A percentile compares a stretch with the other conserved stretches of the same genome.
These are phyloP conservation scores for Mastigias papua DNA, from an alignment of 30 jellyfish, hydroid and myxozoan species.

Conservation along the genomic window DNA sequence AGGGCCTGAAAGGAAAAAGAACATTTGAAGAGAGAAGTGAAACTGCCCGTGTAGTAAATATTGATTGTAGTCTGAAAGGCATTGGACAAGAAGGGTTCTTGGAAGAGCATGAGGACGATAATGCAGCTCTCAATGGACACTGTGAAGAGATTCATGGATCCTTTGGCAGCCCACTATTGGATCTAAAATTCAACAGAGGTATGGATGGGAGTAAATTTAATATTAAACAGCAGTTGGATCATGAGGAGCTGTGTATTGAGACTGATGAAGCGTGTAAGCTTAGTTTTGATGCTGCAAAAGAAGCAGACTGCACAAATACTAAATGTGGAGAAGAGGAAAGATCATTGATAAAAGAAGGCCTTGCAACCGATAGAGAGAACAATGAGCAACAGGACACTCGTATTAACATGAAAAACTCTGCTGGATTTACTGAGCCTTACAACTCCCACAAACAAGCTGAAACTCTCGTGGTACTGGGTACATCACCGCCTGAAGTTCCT, in stretches of 20 bases:
- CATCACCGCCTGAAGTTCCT: not conserved
- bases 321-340: not conserved
- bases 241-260: not conserved
- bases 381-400: constrained; percentile 4
- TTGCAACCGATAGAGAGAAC: not conserved
- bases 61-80: not conserved
- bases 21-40: not conserved
- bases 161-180: constrained; percentile 1
- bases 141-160: constrained; percentile 26
- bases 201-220: not conserved
- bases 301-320: not conserved
- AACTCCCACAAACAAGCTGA: not conserved
- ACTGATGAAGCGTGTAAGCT: not conserved
- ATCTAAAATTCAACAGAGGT: not conserved
- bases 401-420: not conserved
- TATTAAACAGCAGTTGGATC: not conserved
- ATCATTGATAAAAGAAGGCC: not conserved
- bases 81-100: not conserved
- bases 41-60: not conserved
- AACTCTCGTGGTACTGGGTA: not conserved
- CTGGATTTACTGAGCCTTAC: not conserved
- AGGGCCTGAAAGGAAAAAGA: not conserved
- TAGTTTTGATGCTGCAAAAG: not conserved
- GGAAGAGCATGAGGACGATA: not conserved
- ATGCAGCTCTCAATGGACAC: not conserved